Evolutionary conservation across 2,797 vertebrate species (phyloP).

Genomic region (Cossypha dichroa): DNA sequence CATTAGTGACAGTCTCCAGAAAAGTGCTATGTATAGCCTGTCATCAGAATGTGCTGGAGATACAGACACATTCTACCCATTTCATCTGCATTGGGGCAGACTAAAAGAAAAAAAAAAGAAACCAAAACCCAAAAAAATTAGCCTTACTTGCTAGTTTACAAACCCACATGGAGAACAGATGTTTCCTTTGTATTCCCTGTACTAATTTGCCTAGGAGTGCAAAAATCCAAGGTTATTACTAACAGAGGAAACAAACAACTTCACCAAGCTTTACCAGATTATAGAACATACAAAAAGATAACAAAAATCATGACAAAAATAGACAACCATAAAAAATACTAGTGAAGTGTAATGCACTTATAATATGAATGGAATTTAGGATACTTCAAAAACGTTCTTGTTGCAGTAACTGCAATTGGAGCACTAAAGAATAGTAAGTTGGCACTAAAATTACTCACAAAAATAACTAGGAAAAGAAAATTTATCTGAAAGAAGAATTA

Average conservation of each 20-base stretch:
- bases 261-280: background rate
- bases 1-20: background rate
- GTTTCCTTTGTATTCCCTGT: background rate
- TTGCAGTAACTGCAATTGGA: background rate
- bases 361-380: background rate
- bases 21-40: background rate
- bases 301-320: background rate
- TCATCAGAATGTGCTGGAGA: rapidly evolving
- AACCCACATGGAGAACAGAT: background rate
- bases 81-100: background rate
- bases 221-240: background rate
- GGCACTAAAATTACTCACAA: background rate
- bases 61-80: background rate
- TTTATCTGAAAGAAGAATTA: background rate
- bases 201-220: background rate
- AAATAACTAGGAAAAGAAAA: background rate
- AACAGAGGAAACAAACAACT: background rate
- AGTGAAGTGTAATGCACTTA: background rate
- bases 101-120: background rate
- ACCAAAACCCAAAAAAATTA: background rate
- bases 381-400: background rate
- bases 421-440: background rate
- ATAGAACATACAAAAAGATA: background rate
- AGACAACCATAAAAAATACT: background rate
- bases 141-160: background rate